A percentile compares a stretch with the other conserved stretches of the same genome.
These are phyloP conservation scores for Phyllotis vaccarum DNA, from an alignment of 2,797 vertebrate genomes.

Conservation along the genomic window DNA sequence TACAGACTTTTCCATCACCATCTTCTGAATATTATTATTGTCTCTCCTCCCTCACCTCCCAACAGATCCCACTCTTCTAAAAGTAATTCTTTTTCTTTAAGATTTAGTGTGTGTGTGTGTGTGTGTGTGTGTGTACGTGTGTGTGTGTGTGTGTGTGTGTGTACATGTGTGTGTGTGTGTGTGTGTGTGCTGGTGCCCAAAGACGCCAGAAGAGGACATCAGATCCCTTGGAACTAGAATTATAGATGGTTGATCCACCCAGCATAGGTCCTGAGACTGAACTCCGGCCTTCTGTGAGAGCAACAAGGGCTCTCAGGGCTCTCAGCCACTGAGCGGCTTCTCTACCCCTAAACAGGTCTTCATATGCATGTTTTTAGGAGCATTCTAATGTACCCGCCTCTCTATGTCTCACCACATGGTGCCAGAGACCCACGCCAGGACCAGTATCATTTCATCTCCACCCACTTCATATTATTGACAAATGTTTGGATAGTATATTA, in stretches of 20 bases:
- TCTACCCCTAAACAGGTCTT: background rate
- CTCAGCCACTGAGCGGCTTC: background rate
- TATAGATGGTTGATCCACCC: background rate
- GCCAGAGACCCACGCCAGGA: background rate
- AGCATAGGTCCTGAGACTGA: background rate
- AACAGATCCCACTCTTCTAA: background rate
- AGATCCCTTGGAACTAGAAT: background rate
- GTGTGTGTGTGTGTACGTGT: background rate
- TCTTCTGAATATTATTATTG: constrained; percentile 9
- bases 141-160: background rate
- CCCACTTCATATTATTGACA: background rate
- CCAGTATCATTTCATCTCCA: background rate
- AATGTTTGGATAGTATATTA: background rate
- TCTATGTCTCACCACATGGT: background rate
- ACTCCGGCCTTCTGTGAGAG: background rate
- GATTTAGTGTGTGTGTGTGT: background rate
- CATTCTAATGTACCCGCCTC: background rate
- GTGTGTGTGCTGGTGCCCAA: background rate
- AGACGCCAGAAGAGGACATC: background rate
- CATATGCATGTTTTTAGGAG: constrained; percentile 14
- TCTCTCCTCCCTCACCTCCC: background rate
- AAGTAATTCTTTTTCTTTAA: background rate
- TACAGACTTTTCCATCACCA: background rate
- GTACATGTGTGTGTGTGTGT: background rate
- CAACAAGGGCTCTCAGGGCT: background rate